Evolutionary conservation across 2,888 invertebrate species (phyloP).

Genomic region (Pandemis corylana): DNA sequence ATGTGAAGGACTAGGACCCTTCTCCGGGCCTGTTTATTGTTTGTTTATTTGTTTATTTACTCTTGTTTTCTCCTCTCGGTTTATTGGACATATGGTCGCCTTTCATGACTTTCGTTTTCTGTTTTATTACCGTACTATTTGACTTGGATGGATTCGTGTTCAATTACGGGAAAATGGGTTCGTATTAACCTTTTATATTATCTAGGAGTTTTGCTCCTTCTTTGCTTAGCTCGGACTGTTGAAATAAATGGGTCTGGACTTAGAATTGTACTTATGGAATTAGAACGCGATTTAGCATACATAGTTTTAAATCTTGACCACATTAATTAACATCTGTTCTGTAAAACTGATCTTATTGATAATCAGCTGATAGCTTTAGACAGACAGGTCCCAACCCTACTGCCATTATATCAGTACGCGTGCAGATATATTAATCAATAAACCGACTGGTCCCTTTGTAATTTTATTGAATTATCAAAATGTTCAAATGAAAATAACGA

Average conservation of each 20-base stretch:
- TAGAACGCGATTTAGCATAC: background rate
- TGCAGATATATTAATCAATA: background rate
- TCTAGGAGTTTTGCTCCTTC: background rate
- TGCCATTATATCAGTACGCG: too few species aligned
- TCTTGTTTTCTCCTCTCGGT: slow-evolving; percentile 28
- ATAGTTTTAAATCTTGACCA: background rate
- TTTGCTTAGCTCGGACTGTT: slow-evolving; percentile 7
- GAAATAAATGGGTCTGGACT: background rate
- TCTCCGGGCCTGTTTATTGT: slow-evolving; percentile 31
- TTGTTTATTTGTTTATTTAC: slow-evolving; percentile 33
- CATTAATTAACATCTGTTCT: background rate
- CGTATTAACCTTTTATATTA: background rate
- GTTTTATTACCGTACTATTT: slow-evolving; percentile 6
- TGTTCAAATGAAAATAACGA: slow-evolving; percentile 6
- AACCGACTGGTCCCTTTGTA: background rate
- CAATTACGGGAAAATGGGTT: slow-evolving; percentile 8
- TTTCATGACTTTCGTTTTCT: slow-evolving; percentile 1
- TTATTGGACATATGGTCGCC: slow-evolving; percentile 24
- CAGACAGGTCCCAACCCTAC: too few species aligned
- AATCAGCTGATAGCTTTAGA: too few species aligned
- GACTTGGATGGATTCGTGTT: slow-evolving; percentile 3
- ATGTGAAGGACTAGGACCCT: slow-evolving; percentile 37
- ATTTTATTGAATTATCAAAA: background rate
- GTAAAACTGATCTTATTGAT: too few species aligned
- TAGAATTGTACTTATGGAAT: background rate